Evolutionary conservation across 1,140 invertebrate genomes (phyloP), one percentile per base, ranked within the genome.

Genomic region (Conopomorpha cramerella): DNA sequence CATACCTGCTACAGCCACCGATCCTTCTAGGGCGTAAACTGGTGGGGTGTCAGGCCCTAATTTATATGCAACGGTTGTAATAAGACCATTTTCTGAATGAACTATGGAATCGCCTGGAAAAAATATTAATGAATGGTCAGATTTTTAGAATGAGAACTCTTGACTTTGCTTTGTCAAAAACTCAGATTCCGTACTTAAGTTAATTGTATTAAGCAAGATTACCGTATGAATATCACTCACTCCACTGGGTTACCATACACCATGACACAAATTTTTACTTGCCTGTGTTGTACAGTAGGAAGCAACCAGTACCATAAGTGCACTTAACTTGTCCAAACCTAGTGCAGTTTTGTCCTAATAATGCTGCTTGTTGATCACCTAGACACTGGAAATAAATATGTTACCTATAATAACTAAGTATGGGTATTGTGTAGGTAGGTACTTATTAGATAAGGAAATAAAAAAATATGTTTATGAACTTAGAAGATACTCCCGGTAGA

Each of bases 271-370:
- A 41, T 17, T 30, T 3, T 12, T 30, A 13, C 26, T 13, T 51
- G 72, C 71, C 96, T 44, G 95, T 98, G 65, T 99, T 98, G 45
- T 93, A 93, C 2, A 99, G 77, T 30, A 99, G 80, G 74, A 98
- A 98, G 55, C 95, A 96, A 8, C 96, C 96, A 45, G 95, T 97
- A 0, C 96, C 94, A 70, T 93, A 93, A 25, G 95, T 98, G 66
- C 91, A 93, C 71, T 98, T 97, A 4, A 91, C 92, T 68, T 94
- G 89, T 1, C 95, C 95, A 50, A 85, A 85, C 42, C 82, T 84
- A 41, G 96, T 84, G 64, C 95, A 98, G 62, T 89, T 86, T 68
- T 99, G 95, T 10, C 96, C 96, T 29, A 99, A 83, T 30, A 99
- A 64, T 12, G 95, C 93, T 29, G 94, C 87, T 67, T 94, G 92